Percentiles rank a stretch among this genome's conserved stretches.
Evolutionary conservation across 2,113 vertebrate species (phyloP).

Genomic region (Onychostoma macrolepis): DNA sequence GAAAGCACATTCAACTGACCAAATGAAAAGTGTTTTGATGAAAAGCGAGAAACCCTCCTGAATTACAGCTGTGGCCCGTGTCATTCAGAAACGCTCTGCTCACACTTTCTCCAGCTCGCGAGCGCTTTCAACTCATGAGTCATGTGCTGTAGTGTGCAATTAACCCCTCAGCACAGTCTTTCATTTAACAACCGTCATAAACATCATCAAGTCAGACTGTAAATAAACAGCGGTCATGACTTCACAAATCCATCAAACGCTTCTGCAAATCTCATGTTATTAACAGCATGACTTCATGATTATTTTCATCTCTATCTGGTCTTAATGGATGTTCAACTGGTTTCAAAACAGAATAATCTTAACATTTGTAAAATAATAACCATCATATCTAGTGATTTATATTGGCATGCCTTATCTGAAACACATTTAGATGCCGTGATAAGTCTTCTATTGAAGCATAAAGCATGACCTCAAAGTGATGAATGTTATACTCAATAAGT

Average conservation of each 20-base stretch:
- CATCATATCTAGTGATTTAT: neutral
- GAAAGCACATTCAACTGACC: neutral
- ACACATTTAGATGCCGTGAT: neutral
- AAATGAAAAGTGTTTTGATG: neutral
- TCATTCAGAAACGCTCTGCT: neutral
- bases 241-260: neutral
- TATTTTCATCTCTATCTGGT: neutral
- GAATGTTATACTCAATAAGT: neutral
- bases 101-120: neutral
- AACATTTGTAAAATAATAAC: neutral
- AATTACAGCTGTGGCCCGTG: neutral
- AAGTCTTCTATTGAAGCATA: neutral
- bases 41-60: neutral
- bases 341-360: neutral
- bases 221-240: slow-evolving; percentile 16
- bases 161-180: slow-evolving; percentile 4
- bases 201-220: neutral
- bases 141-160: neutral
- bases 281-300: neutral
- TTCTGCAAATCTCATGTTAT: slow-evolving; percentile 10
- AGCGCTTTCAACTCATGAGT: slow-evolving; percentile 5
- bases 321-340: neutral
- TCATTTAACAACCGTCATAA: slow-evolving; percentile 3
- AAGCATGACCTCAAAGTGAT: neutral
- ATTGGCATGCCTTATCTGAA: neutral